Evolutionary conservation across 2,797 vertebrate genomes (phyloP), one percentile per base, ranked within the genome.

Genomic region (Leptodactylus fallax): DNA sequence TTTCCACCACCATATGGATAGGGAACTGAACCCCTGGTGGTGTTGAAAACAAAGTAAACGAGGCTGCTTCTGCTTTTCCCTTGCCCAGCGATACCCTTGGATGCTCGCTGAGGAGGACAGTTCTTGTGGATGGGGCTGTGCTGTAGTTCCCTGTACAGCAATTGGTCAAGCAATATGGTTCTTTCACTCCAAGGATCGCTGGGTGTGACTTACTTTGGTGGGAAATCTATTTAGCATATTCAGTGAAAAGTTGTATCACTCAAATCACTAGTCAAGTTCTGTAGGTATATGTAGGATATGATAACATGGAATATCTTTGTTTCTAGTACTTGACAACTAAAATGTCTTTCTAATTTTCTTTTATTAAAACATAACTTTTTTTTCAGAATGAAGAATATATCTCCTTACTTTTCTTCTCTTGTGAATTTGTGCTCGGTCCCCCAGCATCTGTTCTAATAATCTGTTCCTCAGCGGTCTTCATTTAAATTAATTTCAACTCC

Each of bases 401-500:
- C 51, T 56, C 16, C 53, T 1, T 79, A 10, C 23, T 9, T 79
- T 17, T 27, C 10, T 7, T 45, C 53, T 21, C 55, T 36, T 27
- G 25, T 27, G 23, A 79, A 10, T 60, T 60, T 60, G 23, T 17
- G n/a, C 16, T 21, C 12, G 17, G 23, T 27, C 53, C 55, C 78
- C 27, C 13, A 60, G 55, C 78, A 79, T 56, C 55, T 79, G 78
- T 58, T 79, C 14, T 58, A 60, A 58, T 79, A 79, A 58, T 79
- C 56, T 60, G 78, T 56, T 58, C 27, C 55, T 79, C 78, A 45
- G 55, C 1, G 27, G 27, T 36, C 25, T 79, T 79, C 55, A 58
- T 79, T 60, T 60, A 58, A 79, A 79, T 79, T 79, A 79, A 79
- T 56, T 79, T 79, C n/a, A 36, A 60, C 25, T 58, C 25, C 10